Percentiles rank a stretch among this genome's conserved stretches.
These are phyloP conservation scores for Lepidiolamprologus cunningtoni DNA, from an alignment of 2,113 vertebrate genomes.

Conservation along the genomic window DNA sequence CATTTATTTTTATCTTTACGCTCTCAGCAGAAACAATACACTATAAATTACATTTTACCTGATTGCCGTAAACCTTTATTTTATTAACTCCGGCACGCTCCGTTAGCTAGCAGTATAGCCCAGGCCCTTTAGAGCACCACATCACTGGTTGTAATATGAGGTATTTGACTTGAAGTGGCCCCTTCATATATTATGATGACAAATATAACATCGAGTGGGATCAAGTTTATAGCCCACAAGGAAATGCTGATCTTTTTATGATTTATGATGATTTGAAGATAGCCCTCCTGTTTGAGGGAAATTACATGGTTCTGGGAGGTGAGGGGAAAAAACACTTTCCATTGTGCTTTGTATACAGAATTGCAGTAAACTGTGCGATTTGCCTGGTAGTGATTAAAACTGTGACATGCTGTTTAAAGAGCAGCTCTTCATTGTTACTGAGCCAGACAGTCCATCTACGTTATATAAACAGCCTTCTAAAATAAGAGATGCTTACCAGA, in stretches of 20 bases:
- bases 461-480: not conserved
- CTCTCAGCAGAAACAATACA: not conserved
- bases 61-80: slow-evolving; percentile 44
- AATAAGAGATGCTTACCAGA: slow-evolving; percentile 65
- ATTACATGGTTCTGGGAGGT: not conserved
- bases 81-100: slow-evolving; percentile 33
- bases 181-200: slow-evolving; percentile 29
- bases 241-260: slow-evolving; percentile 26
- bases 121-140: not conserved
- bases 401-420: not conserved
- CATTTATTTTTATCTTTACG: not conserved
- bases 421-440: not conserved
- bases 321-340: not conserved
- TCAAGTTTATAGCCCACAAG: slow-evolving; percentile 6
- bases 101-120: slow-evolving; percentile 25
- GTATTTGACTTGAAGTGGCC: slow-evolving; percentile 23
- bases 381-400: not conserved
- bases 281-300: not conserved
- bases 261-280: not conserved
- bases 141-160: slow-evolving; percentile 13
- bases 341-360: not conserved
- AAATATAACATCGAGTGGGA: slow-evolving; percentile 4
- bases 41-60: slow-evolving; percentile 24
- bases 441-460: not conserved
- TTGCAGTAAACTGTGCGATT: not conserved